Base-by-base conservation (phyloP, 2,797 vertebrate genomes). In the Rhynchonycteris naso region DNA sequence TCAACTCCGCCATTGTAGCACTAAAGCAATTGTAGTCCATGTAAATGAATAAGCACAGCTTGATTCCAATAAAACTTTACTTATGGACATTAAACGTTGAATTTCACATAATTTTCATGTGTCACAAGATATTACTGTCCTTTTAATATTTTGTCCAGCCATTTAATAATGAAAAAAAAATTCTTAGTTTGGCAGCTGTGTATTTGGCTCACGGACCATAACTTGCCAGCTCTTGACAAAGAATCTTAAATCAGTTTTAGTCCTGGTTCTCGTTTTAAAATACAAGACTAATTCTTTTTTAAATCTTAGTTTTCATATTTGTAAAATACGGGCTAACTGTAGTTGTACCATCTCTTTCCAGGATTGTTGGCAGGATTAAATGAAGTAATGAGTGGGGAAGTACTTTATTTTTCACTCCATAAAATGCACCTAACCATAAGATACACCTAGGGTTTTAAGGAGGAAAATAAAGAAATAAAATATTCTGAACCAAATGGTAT, bases 141-240 rank as follows among this genome's bases (percentile, higher is more conserved):
- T 90, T 90, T 28, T 3, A 18, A 1, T 43, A 43, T 12, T 63
- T 38, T 52, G n/a, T 15, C n/a, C 28, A 69, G 30, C 16, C 65
- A 35, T 71, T 92, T 93, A 89, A 82, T 76, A 88, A 83, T 79
- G 30, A 65, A 75, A 71, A 75, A 68, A 79, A 69, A 76, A 7
- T 59, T 82, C 78, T 59, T 79, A 24, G 84, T 22, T 88, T 79
- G 2, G 22, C 7, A 15, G 22, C 19, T 52, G 21, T 65, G 4
- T 33, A 52, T 86, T 94, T 96, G 74, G 26, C 82, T 54, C 30
- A 3, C 88, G 24, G 59, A 61, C 30, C 59, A 54, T 74, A 54
- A 33, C 85, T 88, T 56, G 26, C 24, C 38, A 87, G 68, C 24
- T 14, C 26, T 33, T 52, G 58, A 30, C 4, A 50, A 71, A 59